Evolutionary conservation across 2,888 invertebrate genomes (phyloP).

Genomic region (Didymodactylos carnosus): DNA sequence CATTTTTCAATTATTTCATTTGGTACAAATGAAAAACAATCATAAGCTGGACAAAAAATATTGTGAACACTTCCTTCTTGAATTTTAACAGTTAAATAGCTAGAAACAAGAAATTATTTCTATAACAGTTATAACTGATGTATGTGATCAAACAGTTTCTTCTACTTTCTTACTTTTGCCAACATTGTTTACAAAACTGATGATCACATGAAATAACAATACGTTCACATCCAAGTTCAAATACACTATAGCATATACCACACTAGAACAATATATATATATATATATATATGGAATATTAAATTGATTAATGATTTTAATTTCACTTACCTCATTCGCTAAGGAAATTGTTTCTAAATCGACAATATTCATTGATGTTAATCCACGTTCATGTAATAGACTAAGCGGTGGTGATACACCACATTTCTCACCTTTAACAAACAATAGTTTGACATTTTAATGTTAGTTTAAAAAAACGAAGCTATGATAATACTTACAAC

Average conservation of each 20-base stretch:
- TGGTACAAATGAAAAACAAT: constrained; percentile 46
- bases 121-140: background rate
- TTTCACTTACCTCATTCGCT: background rate
- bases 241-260: constrained; percentile 42
- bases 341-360: background rate
- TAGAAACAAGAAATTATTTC: background rate
- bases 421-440: no score
- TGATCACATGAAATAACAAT: constrained; percentile 46
- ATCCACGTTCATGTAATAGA: constrained; percentile 20
- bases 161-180: constrained; percentile 39
- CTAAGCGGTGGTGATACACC: constrained; percentile 45
- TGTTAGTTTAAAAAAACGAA: no score
- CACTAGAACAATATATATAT: constrained; percentile 36
- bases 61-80: constrained; percentile 47
- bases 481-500: no score
- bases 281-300: background rate
- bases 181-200: constrained; percentile 45
- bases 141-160: no score
- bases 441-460: no score
- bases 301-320: background rate
- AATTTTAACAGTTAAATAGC: constrained; percentile 46
- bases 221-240: constrained; percentile 36
- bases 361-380: background rate
- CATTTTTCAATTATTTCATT: constrained; percentile 47
- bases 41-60: constrained; percentile 47